Conservation (phyloP, 2,113 vertebrate genomes). For the Alectura lathami region DNA sequence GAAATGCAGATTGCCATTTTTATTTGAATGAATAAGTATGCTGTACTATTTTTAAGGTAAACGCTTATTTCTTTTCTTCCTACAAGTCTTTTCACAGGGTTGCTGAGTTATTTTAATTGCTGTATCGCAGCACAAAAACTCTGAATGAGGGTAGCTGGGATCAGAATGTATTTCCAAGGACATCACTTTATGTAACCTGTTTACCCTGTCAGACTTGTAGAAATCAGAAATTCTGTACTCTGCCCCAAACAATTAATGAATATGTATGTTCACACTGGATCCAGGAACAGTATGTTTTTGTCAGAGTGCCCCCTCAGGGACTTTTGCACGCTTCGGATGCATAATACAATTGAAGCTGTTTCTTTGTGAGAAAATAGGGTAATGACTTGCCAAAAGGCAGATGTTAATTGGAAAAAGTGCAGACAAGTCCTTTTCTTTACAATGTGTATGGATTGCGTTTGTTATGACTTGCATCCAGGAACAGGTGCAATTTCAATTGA, state of each 20-base stretch:
- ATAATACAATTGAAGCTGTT: slow-evolving; percentile 57
- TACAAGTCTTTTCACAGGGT: not conserved
- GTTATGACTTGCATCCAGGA: slow-evolving; percentile 45
- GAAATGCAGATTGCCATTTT: not conserved
- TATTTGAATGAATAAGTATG: not conserved
- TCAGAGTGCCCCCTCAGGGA: slow-evolving; percentile 43
- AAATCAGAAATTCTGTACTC: slow-evolving; percentile 45
- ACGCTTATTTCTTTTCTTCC: not conserved
- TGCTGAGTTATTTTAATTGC: not conserved
- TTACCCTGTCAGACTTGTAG: slow-evolving; percentile 44
- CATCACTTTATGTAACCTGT: slow-evolving; percentile 37
- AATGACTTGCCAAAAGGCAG: slow-evolving; percentile 67
- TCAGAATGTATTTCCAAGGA: not conserved
- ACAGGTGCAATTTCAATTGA: slow-evolving; percentile 59
- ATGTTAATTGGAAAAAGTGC: slow-evolving; percentile 60
- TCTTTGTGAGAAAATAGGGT: slow-evolving; percentile 70
- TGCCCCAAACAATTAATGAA: slow-evolving; percentile 62
- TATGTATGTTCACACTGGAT: slow-evolving; percentile 24
- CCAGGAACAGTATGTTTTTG: slow-evolving; percentile 64
- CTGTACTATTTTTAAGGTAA: not conserved
- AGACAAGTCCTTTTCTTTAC: slow-evolving; percentile 33
- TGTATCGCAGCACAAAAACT: not conserved
- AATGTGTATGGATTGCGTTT: slow-evolving; percentile 19
- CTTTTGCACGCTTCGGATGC: slow-evolving; percentile 53
- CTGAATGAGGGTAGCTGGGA: not conserved